Evolutionary conservation across 2,797 vertebrate genomes (phyloP).

Genomic region (Malacoraja senta): DNA sequence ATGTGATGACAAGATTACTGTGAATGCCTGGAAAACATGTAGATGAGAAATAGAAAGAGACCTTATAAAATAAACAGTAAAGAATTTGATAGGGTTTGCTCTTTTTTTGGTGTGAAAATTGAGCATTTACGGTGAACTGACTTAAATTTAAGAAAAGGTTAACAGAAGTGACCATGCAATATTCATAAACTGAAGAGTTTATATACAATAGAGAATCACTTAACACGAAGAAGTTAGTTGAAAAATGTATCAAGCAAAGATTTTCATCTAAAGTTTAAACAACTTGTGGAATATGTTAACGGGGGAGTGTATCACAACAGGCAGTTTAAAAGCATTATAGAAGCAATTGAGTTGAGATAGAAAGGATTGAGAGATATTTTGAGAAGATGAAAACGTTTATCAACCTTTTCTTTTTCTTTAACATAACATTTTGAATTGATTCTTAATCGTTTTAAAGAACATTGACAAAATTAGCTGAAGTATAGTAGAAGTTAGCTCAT

Average conservation of each 20-base stretch:
- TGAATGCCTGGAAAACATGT: too few relatives aligned
- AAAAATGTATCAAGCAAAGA: background rate
- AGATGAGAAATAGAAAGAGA: too few relatives aligned
- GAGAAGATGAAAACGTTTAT: background rate
- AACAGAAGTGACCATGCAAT: background rate
- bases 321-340: background rate
- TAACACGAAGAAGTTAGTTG: background rate
- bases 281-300: background rate
- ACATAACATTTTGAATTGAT: background rate
- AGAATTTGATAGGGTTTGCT: background rate
- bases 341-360: background rate
- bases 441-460: background rate
- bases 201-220: background rate
- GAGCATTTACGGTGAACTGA: background rate
- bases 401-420: background rate
- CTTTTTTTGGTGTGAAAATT: background rate
- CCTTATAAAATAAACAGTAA: background rate
- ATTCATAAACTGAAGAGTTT: background rate
- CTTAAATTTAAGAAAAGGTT: background rate
- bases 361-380: background rate
- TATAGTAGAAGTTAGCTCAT: background rate
- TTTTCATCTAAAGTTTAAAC: background rate
- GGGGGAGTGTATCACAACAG: background rate
- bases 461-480: background rate
- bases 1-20: too few relatives aligned